A percentile compares a stretch with the other conserved stretches of the same genome.
Conservation (phyloP, 2,113 vertebrate genomes). For the Salvelinus sp. region DNA sequence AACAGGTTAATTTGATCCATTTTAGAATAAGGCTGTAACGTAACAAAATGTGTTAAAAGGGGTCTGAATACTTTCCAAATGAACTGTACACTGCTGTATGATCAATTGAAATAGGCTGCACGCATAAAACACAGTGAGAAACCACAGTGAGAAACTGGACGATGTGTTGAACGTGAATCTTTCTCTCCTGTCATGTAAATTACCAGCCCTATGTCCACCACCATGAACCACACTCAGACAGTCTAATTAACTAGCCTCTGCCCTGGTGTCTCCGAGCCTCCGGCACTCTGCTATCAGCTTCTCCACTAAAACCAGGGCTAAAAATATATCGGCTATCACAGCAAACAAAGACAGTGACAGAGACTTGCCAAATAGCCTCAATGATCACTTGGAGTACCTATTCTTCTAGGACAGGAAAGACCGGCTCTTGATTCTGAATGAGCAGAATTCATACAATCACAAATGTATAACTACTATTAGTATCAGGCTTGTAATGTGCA, state of each 20-base stretch:
- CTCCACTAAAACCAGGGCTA: constrained; percentile 55
- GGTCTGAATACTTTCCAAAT: no score
- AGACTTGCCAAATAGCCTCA: constrained; percentile 19
- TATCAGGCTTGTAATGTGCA: background rate
- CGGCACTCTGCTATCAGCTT: constrained; percentile 56
- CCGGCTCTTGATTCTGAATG: background rate
- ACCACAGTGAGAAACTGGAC: background rate
- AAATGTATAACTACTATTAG: background rate
- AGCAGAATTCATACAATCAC: background rate
- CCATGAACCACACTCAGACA: constrained; percentile 34
- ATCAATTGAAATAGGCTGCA: no score
- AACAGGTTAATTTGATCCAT: no score
- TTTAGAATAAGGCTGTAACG: no score
- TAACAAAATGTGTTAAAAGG: no score
- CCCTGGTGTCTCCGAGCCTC: constrained; percentile 36
- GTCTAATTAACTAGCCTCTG: constrained; percentile 39
- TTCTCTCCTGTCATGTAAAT: background rate
- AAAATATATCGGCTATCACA: constrained; percentile 62
- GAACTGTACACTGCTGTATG: no score
- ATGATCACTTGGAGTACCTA: constrained; percentile 27
- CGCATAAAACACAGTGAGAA: no score
- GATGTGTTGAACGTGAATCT: constrained; percentile 19
- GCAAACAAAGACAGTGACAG: constrained; percentile 36
- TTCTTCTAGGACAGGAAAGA: background rate
- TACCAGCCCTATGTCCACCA: constrained; percentile 11